These are phyloP conservation scores for Magallana angulata DNA, from an alignment of 1,140 invertebrate species.

Conservation along the genomic window DNA sequence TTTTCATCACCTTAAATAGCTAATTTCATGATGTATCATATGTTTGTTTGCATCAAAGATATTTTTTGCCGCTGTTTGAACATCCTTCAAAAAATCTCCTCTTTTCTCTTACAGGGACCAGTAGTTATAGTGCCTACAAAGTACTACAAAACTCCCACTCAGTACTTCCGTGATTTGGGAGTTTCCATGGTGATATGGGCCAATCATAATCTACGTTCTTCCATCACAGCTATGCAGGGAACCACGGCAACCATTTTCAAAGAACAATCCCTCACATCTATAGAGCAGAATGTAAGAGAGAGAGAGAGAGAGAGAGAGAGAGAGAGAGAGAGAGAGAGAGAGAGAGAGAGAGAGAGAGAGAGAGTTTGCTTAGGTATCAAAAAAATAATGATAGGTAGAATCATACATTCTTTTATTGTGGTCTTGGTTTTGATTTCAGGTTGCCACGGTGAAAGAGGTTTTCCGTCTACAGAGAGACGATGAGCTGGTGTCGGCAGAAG, in stretches of 20 bases:
- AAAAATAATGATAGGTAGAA: no score
- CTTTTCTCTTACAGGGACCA: constrained; percentile 73
- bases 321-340: no score
- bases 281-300: constrained; percentile 78
- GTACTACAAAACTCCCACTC: constrained; percentile 80
- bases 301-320: no score
- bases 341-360: no score
- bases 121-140: constrained; percentile 81
- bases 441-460: constrained; percentile 79
- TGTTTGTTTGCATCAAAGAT: no score
- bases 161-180: constrained; percentile 77
- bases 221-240: constrained; percentile 79
- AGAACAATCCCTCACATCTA: constrained; percentile 74
- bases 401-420: no score
- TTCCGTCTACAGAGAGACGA: constrained; percentile 80
- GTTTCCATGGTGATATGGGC: constrained; percentile 81
- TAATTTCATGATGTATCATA: no score
- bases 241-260: constrained; percentile 75
- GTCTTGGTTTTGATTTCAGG: constrained; percentile 65
- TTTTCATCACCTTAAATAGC: no score
- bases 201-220: constrained; percentile 80
- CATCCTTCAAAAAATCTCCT: no score
- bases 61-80: no score
- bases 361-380: no score
- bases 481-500: constrained; percentile 79